These are phyloP conservation scores for Chrosomus eos DNA, from an alignment of 2,797 vertebrate species.

Conservation along the genomic window DNA sequence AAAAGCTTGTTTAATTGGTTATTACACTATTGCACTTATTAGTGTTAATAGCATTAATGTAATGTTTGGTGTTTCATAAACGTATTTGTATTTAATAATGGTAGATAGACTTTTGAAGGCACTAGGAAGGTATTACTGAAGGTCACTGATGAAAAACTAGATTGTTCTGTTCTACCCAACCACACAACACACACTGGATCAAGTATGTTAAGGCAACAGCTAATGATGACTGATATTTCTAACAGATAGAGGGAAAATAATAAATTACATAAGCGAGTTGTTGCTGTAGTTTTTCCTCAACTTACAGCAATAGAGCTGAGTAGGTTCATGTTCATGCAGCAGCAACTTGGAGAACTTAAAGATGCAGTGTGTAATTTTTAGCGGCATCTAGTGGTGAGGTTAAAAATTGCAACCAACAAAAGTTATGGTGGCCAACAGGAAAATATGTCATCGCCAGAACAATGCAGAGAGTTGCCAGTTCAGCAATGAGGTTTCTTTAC, in stretches of 20 bases:
- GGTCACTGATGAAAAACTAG: not conserved
- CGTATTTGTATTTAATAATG: not conserved
- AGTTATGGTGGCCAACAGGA: too few species aligned
- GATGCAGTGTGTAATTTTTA: too few species aligned
- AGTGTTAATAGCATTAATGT: not conserved
- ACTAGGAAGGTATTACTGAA: not conserved
- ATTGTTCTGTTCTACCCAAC: not conserved
- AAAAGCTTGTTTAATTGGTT: not conserved
- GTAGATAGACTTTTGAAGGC: too few species aligned
- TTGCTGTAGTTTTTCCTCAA: not conserved
- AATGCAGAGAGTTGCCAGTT: too few species aligned
- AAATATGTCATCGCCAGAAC: too few species aligned
- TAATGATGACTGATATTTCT: constrained; percentile 23
- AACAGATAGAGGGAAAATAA: constrained; percentile 18
- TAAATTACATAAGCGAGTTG: not conserved
- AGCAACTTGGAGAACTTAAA: constrained; percentile 4
- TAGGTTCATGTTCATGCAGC: not conserved
- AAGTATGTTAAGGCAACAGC: not conserved
- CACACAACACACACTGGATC: not conserved
- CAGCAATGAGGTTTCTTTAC: too few species aligned
- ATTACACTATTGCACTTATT: not conserved
- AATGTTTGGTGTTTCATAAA: not conserved
- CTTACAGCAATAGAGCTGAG: not conserved
- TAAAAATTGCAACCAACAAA: too few species aligned
- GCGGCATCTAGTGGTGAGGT: too few species aligned